Evolutionary conservation across 1,140 invertebrate species (phyloP).

Genomic region (Panulirus ornatus): DNA sequence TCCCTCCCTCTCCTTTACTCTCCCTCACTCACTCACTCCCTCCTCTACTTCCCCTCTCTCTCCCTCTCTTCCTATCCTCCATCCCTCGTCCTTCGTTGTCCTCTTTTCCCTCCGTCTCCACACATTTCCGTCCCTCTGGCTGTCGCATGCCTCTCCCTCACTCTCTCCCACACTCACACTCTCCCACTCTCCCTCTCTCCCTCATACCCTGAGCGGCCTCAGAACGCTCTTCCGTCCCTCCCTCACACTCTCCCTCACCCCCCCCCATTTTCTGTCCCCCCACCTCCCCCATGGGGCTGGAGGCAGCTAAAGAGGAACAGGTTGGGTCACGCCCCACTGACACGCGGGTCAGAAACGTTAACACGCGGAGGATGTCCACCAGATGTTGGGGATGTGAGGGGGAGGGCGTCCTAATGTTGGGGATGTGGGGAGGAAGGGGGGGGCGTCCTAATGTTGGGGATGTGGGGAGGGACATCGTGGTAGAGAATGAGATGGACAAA

Average conservation of each 20-base stretch:
- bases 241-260: not conserved
- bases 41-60: not conserved
- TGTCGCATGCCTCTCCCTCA: not conserved
- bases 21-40: constrained; percentile 6
- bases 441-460: not conserved
- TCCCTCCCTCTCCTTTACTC: constrained; percentile 1
- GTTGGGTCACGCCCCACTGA: too few species aligned
- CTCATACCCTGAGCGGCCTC: not conserved
- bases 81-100: not conserved
- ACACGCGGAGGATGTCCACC: too few species aligned
- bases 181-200: not conserved
- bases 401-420: not conserved
- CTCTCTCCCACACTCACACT: not conserved
- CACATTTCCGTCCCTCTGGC: too few species aligned
- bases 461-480: not conserved
- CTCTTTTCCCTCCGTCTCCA: not conserved
- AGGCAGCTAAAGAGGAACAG: too few species aligned
- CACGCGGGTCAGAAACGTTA: too few species aligned
- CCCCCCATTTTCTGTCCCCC: not conserved
- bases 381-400: too few species aligned
- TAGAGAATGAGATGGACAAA: not conserved
- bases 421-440: not conserved
- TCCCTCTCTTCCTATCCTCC: not conserved
- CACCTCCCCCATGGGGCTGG: not conserved
- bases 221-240: not conserved